A percentile compares a stretch with the other conserved stretches of the same genome.
phyloP scores from a whole-genome alignment of 2,797 vertebrate genomes.

The Poeciliopsis turneri region DNA sequence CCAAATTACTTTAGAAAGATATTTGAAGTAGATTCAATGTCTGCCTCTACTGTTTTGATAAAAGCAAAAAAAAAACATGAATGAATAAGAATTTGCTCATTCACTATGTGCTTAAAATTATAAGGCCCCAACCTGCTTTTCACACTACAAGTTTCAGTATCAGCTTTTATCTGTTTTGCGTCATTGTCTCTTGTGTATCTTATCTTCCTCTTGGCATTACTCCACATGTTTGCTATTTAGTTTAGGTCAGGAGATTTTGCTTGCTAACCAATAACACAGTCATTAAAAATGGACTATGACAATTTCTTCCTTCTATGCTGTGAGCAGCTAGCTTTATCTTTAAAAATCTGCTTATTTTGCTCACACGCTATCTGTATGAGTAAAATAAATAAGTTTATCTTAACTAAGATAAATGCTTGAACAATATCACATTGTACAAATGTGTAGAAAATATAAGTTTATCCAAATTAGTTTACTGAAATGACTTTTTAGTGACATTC shows the following conservation, averaged over 20 bases:
- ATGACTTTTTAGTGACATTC: not conserved
- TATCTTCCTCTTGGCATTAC: not conserved
- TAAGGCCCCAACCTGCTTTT: constrained; percentile 16
- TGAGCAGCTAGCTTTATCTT: not conserved
- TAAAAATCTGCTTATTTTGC: not conserved
- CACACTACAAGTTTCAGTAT: not conserved
- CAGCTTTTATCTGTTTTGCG: not conserved
- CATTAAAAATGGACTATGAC: not conserved
- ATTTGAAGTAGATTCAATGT: constrained; percentile 11
- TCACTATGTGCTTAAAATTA: constrained; percentile 36
- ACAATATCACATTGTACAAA: not conserved
- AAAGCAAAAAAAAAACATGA: not conserved
- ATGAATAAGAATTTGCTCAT: constrained; percentile 56
- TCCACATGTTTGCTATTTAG: not conserved
- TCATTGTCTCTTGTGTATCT: not conserved
- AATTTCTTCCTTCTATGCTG: not conserved
- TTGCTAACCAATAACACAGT: not conserved
- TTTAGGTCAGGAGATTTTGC: not conserved
- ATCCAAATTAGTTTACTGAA: not conserved
- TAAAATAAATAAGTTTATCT: too few relatives aligned
- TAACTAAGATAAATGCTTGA: not conserved
- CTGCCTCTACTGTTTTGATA: constrained; percentile 15
- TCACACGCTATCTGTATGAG: not conserved
- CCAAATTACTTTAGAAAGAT: constrained; percentile 43
- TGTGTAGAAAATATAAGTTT: not conserved